Conservation (phyloP, 2,888 invertebrate species). For the Hypena proboscidalis region DNA sequence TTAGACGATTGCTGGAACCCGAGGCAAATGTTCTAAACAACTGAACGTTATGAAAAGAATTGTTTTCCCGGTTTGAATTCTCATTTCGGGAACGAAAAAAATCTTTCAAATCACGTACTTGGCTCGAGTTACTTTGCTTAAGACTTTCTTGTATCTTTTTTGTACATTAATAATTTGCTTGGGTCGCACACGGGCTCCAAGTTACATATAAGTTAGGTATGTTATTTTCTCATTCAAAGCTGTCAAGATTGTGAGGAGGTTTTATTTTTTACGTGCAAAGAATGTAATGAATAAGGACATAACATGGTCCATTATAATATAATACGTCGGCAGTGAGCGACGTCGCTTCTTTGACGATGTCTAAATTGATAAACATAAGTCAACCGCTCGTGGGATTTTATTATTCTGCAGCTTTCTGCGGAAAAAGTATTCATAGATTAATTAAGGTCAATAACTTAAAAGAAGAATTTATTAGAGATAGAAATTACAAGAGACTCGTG, state of each 20-base stretch:
- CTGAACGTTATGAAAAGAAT: conserved; percentile 57
- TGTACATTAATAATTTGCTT: conserved; percentile 74
- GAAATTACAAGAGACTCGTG: too few species aligned
- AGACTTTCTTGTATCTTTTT: conserved; percentile 70
- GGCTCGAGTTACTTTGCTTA: conserved; percentile 67
- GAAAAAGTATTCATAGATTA: too few species aligned
- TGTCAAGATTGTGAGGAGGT: conserved; percentile 70
- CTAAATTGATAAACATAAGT: conserved; percentile 62
- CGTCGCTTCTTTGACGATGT: conserved; percentile 44
- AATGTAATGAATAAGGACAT: conserved; percentile 70
- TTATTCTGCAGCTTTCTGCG: conserved; percentile 9
- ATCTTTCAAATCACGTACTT: conserved; percentile 73
- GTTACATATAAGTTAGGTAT: conserved; percentile 67
- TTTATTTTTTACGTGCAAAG: conserved; percentile 79
- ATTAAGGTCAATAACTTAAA: too few species aligned
- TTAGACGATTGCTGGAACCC: conserved; percentile 56
- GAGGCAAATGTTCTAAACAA: conserved; percentile 56
- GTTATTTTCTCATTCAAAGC: conserved; percentile 69
- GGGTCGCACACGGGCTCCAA: conserved; percentile 60
- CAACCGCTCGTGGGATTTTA: conserved; percentile 31
- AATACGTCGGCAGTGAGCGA: conserved; percentile 50
- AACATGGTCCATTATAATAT: conserved; percentile 61
- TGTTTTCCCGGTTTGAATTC: conserved; percentile 63
- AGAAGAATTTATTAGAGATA: too few species aligned
- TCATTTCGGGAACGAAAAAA: conserved; percentile 58